Evolutionary conservation across 2,888 invertebrate genomes (phyloP).

Genomic region (Ctena decussata): DNA sequence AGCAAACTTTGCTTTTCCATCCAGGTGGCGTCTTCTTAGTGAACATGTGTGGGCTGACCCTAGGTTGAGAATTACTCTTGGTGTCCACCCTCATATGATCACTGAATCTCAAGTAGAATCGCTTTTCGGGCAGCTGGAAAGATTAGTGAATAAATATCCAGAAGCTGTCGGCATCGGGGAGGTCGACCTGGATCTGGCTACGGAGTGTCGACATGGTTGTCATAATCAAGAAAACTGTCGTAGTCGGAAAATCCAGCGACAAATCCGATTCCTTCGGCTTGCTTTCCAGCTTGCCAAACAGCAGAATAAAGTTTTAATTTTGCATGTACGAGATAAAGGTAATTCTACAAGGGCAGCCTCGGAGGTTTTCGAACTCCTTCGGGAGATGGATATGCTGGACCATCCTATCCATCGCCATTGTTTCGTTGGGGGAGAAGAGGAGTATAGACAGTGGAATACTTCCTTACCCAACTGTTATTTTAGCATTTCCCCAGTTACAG

Average conservation of each 20-base stretch:
- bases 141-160: neutral
- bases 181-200: neutral
- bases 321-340: conserved; percentile 7
- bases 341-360: neutral
- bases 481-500: neutral
- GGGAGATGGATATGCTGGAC: neutral
- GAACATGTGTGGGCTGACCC: neutral
- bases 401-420: neutral
- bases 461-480: too few relatives aligned
- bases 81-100: conserved; percentile 2
- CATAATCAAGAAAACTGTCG: neutral
- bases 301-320: neutral
- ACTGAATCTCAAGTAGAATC: neutral
- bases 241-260: neutral
- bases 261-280: neutral
- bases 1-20: neutral
- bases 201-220: neutral
- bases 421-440: neutral
- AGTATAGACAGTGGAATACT: neutral
- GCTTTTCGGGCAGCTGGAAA: neutral
- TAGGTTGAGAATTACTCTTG: neutral
- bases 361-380: neutral
- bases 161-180: neutral
- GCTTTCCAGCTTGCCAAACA: neutral
- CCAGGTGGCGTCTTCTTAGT: neutral